phyloP scores from a whole-genome alignment of 2,888 invertebrate species.

The Cenopis cana region DNA sequence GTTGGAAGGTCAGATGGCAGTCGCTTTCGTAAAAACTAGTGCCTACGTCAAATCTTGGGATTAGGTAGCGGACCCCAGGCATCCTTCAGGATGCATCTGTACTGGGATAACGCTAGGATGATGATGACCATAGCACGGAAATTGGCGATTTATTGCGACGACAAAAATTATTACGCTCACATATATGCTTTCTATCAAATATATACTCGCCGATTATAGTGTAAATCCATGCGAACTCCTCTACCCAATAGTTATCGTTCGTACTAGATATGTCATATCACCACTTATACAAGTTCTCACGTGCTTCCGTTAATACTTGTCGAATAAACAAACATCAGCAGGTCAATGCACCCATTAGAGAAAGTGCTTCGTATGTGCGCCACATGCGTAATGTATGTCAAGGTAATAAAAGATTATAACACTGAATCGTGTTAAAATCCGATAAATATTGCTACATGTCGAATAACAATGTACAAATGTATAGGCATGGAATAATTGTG shows the following conservation, averaged over 20 bases:
- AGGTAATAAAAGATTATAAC: slow-evolving; percentile 6
- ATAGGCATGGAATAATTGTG: slow-evolving; percentile 1
- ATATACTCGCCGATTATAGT: neutral
- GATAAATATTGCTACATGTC: neutral
- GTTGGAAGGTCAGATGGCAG: no score
- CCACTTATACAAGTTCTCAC: neutral
- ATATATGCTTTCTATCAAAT: neutral
- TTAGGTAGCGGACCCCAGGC: no score
- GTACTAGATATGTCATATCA: neutral
- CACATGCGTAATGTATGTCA: slow-evolving; percentile 20
- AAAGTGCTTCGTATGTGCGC: slow-evolving; percentile 24
- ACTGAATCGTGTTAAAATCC: neutral
- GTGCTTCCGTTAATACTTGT: slow-evolving; percentile 7
- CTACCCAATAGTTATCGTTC: neutral
- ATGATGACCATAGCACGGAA: no score
- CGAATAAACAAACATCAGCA: slow-evolving; percentile 22
- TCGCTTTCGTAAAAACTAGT: no score
- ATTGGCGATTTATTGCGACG: no score
- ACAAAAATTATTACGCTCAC: no score
- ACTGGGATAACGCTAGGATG: no score
- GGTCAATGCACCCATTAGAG: slow-evolving; percentile 32
- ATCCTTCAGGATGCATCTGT: no score
- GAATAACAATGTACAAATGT: neutral
- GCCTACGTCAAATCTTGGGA: no score
- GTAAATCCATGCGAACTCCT: neutral